A percentile compares a stretch with the other conserved stretches of the same genome.
These are phyloP conservation scores for Dendrocopos noguchii DNA, from an alignment of 2,113 vertebrate genomes.

Conservation along the genomic window DNA sequence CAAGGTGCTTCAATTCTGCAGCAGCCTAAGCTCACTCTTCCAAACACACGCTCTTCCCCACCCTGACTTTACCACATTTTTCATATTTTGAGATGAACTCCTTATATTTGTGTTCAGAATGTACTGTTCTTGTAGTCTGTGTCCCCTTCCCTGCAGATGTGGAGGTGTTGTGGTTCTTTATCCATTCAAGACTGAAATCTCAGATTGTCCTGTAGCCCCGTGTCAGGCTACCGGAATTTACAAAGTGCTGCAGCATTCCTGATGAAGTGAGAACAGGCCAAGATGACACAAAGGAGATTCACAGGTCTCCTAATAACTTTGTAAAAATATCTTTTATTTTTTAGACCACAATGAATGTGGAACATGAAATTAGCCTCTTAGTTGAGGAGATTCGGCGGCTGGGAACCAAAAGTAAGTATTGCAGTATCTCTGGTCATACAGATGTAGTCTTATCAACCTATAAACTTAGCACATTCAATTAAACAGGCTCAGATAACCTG, in stretches of 20 bases:
- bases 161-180: neutral
- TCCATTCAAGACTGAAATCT: neutral
- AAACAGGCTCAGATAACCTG: neutral
- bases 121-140: neutral
- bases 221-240: neutral
- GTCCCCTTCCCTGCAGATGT: neutral
- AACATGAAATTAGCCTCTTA: conserved; percentile 88
- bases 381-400: conserved; percentile 91
- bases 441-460: neutral
- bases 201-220: neutral
- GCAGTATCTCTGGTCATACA: neutral
- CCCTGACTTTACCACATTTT: neutral
- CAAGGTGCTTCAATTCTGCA: neutral
- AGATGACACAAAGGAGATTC: neutral
- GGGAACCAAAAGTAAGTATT: conserved; percentile 88
- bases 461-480: neutral
- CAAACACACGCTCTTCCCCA: neutral
- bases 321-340: neutral
- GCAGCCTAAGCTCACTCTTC: neutral
- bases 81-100: neutral
- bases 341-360: conserved; percentile 87
- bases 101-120: neutral
- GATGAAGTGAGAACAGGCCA: neutral
- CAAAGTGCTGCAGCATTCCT: neutral
- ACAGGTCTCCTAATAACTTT: neutral